Conservation (phyloP, 1,140 invertebrate species). For the Apis cerana region DNA sequence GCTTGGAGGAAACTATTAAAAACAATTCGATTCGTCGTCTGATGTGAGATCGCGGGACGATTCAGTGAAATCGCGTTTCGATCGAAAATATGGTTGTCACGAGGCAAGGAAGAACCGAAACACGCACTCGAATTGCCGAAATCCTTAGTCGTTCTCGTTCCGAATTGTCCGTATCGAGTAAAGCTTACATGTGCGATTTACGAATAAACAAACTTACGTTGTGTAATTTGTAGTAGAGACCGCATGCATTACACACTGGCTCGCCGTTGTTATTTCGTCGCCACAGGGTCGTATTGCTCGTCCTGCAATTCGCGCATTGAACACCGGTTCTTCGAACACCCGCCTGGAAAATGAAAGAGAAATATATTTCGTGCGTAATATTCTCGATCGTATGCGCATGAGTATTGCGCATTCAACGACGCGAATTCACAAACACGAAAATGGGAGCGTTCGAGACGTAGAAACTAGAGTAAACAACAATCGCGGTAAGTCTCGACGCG, state of each 20-base stretch:
- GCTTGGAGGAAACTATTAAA: neutral
- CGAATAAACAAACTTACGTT: slow-evolving; percentile 84
- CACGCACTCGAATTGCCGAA: neutral
- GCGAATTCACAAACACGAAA: slow-evolving; percentile 67
- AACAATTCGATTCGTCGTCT: neutral
- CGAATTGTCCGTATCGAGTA: too few relatives aligned
- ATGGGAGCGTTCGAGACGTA: slow-evolving; percentile 69
- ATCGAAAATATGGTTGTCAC: neutral
- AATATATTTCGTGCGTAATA: too few relatives aligned
- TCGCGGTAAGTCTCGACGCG: slow-evolving; percentile 68
- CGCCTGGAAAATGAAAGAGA: slow-evolving; percentile 79
- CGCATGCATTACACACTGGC: slow-evolving; percentile 95
- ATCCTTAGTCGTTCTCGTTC: too few relatives aligned
- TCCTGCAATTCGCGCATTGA: slow-evolving; percentile 93
- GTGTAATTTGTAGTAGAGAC: slow-evolving; percentile 94
- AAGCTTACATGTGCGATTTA: too few relatives aligned
- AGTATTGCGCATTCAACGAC: slow-evolving; percentile 31
- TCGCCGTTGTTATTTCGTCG: slow-evolving; percentile 93
- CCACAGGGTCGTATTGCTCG: slow-evolving; percentile 93
- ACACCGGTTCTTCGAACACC: slow-evolving; percentile 89
- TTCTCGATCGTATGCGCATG: neutral
- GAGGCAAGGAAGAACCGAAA: neutral
- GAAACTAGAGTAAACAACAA: slow-evolving; percentile 79
- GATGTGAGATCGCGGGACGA: neutral
- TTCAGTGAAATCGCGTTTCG: neutral